phyloP scores from a whole-genome alignment of 2,797 vertebrate genomes.

The Hyperoplus immaculatus region DNA sequence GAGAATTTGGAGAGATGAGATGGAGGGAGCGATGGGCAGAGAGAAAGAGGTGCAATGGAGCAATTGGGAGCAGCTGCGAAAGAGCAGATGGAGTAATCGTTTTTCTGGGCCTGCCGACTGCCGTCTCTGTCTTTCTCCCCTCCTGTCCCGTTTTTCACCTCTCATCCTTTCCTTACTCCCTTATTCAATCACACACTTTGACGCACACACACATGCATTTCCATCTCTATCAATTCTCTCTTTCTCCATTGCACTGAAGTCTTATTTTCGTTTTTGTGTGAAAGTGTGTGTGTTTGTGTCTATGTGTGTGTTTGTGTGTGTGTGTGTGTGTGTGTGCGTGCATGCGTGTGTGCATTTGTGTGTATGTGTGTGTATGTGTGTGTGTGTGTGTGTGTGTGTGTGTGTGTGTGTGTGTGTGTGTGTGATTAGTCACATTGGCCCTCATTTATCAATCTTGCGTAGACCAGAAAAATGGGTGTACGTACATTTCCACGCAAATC shows the following conservation, averaged over 20 bases:
- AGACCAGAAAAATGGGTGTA: too few species aligned
- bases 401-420: background rate
- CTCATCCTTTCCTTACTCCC: constrained; percentile 16
- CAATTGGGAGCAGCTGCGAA: constrained; percentile 75
- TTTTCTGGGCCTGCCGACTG: constrained; percentile 53
- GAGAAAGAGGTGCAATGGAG: constrained; percentile 65
- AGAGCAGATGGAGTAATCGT: constrained; percentile 73
- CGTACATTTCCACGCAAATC: too few species aligned
- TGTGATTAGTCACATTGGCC: background rate
- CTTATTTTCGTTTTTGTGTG: constrained; percentile 9
- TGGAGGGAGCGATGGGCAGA: constrained; percentile 49
- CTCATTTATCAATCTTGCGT: too few species aligned
- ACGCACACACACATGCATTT: constrained; percentile 9
- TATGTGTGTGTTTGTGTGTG: too few species aligned
- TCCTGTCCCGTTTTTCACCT: constrained; percentile 25
- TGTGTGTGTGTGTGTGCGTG: too few species aligned
- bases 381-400: too few species aligned
- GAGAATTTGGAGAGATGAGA: constrained; percentile 41
- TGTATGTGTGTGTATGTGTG: too few species aligned
- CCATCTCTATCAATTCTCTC: constrained; percentile 17
- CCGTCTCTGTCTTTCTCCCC: constrained; percentile 11
- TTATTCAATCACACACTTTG: constrained; percentile 6
- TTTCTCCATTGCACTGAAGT: constrained; percentile 19
- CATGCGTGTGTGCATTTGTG: too few species aligned
- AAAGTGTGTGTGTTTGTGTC: too few species aligned